A percentile compares a stretch with the other conserved stretches of the same genome.
phyloP scores from a whole-genome alignment of 2,888 invertebrate species.

The Augochlorella aurata region DNA sequence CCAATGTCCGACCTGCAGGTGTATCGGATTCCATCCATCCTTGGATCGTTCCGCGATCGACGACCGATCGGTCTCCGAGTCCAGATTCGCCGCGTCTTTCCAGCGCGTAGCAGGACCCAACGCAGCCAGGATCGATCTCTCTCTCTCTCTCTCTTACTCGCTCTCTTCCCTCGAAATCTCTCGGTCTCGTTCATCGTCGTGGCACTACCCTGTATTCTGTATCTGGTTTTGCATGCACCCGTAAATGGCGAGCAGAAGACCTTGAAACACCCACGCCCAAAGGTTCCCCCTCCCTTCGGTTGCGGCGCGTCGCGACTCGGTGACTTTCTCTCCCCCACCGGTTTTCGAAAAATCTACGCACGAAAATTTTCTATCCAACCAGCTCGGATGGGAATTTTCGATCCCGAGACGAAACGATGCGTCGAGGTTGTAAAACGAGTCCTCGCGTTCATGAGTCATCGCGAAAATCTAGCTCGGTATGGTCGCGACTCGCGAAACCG shows the following conservation, averaged over 20 bases:
- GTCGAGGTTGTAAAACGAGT: background rate
- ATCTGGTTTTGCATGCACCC: slow-evolving; percentile 62
- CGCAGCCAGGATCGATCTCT: background rate
- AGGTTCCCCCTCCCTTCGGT: slow-evolving; percentile 41
- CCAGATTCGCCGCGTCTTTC: background rate
- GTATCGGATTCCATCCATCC: background rate
- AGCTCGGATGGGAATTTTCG: background rate
- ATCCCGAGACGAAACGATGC: background rate
- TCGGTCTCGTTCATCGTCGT: slow-evolving; percentile 33
- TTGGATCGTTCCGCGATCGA: background rate
- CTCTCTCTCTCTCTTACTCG: background rate
- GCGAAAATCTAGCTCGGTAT: background rate
- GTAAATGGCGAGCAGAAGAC: slow-evolving; percentile 79
- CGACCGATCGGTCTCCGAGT: slow-evolving; percentile 1
- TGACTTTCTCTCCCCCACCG: background rate
- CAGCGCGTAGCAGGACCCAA: background rate
- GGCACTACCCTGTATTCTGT: background rate
- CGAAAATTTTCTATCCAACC: background rate
- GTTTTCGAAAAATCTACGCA: background rate
- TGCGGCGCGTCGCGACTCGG: background rate
- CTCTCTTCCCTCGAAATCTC: background rate
- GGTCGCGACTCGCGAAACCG: background rate
- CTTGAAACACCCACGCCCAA: slow-evolving; percentile 79
- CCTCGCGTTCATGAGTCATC: background rate
- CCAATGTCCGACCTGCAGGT: background rate